These are phyloP conservation scores for Xylocampa areola DNA, from an alignment of 2,888 invertebrate genomes.

Conservation along the genomic window DNA sequence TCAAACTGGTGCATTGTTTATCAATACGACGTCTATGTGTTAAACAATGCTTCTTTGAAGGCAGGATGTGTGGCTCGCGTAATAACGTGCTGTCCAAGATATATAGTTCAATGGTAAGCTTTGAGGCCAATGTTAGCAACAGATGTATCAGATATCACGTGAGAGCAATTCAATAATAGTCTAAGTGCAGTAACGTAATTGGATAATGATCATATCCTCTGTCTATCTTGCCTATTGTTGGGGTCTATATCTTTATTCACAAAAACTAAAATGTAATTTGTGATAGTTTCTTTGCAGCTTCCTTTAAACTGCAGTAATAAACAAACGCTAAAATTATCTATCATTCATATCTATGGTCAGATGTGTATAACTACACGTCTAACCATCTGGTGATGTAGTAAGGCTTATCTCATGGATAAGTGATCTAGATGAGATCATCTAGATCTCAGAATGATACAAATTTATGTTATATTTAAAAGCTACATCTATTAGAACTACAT, in stretches of 20 bases:
- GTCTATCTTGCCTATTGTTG: slow-evolving; percentile 44
- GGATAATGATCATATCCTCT: slow-evolving; percentile 81
- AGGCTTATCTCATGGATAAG: slow-evolving; percentile 13
- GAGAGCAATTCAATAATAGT: slow-evolving; percentile 75
- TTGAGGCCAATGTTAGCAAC: slow-evolving; percentile 25
- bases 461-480: not conserved
- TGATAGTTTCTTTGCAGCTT: slow-evolving; percentile 12
- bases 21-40: slow-evolving; percentile 29
- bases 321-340: too few relatives aligned
- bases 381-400: not conserved
- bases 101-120: slow-evolving; percentile 12
- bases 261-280: slow-evolving; percentile 25
- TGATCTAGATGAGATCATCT: too few relatives aligned
- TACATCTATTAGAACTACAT: not conserved
- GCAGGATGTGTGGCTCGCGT: slow-evolving; percentile 26
- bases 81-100: slow-evolving; percentile 17
- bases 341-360: too few relatives aligned
- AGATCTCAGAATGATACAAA: slow-evolving; percentile 20
- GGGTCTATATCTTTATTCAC: slow-evolving; percentile 29
- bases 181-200: slow-evolving; percentile 65
- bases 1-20: slow-evolving; percentile 39
- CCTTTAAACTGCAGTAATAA: slow-evolving; percentile 3
- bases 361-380: not conserved
- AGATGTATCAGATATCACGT: slow-evolving; percentile 56
- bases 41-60: slow-evolving; percentile 39